Base-by-base conservation (phyloP, 2,888 invertebrate species). In the Drepana falcataria region DNA sequence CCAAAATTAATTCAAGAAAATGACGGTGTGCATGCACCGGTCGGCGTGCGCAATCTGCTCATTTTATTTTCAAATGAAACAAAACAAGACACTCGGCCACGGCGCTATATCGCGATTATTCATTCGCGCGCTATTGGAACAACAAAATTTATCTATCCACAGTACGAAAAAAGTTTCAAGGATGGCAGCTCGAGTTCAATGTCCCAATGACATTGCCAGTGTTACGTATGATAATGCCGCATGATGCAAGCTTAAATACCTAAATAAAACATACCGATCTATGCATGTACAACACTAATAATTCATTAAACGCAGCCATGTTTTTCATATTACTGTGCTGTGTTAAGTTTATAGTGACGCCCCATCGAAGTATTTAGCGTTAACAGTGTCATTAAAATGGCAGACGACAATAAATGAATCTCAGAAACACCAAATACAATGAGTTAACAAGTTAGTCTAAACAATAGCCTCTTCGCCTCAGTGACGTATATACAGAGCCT, bases 171-270 rank as follows among this genome's bases (percentile, higher is more conserved):
- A 80, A 79, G 75, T 71, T 83, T 85, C 89, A 89, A 89, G 88
- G 88, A 85, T 85, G 73, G 73, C 54, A 61, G 55, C 55, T 44
- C 59, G 73, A 65, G 90, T 86, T 88, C 89, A 88, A 77, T 66
- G 86, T 63, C 73, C 89, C 65, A 66, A 60, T 89, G 89, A 88
- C 89, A 85, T 90, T 90, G 88, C 65, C 76, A 70, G 61, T 68
- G 68, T 76, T 71, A 66, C 66, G 63, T 66, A 66, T 76, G 76
- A 82, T 80, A 78, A 79, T 77, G 64, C 63, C 66, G 55, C 64
- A 70, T 80, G 77, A 83, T 79, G 81, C 78, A 82, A 81, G 68
- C 69, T 35, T 57, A 64, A 66, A 59, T 67, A 64, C 60, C 59
- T 59, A 63, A 59, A 62, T 55, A 55, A 48, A 55, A 54, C 59